Evolutionary conservation across 2,797 vertebrate genomes (phyloP).

Genomic region (Coracias cyanogaster): DNA sequence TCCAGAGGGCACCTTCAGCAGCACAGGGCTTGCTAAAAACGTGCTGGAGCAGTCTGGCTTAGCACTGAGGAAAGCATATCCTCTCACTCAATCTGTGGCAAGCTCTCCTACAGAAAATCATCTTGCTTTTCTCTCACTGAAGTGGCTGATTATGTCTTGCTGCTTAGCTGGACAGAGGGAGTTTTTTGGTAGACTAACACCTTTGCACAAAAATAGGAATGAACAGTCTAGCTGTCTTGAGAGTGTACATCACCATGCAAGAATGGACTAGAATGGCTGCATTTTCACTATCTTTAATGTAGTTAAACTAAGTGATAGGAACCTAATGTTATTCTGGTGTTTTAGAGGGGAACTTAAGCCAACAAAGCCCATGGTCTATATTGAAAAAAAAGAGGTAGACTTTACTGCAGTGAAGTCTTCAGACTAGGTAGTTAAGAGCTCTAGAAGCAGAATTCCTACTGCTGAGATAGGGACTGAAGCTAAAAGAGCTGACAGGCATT

Average conservation of each 20-base stretch:
- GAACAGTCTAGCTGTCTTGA: background rate
- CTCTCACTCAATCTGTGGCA: background rate
- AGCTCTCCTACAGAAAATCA: background rate
- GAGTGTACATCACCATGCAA: background rate
- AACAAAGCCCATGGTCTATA: background rate
- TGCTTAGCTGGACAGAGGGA: background rate
- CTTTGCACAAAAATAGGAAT: background rate
- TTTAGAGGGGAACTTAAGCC: background rate
- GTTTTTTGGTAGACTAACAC: fast-evolving
- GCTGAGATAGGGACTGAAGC: background rate
- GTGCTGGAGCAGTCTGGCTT: background rate
- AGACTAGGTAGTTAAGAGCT: background rate
- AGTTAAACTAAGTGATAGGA: background rate
- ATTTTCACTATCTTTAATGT: background rate
- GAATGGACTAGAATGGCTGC: background rate
- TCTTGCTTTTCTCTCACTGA: background rate
- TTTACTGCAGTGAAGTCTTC: background rate
- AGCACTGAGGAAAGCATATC: background rate
- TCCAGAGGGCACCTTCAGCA: background rate
- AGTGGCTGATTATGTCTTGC: background rate
- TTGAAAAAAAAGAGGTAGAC: background rate
- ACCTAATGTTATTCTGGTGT: background rate
- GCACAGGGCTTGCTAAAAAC: background rate
- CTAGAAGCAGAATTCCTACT: background rate
- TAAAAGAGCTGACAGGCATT: background rate